These are phyloP conservation scores for Drosophila neonasuta DNA, from an alignment of 2,888 invertebrate species.

Conservation along the genomic window DNA sequence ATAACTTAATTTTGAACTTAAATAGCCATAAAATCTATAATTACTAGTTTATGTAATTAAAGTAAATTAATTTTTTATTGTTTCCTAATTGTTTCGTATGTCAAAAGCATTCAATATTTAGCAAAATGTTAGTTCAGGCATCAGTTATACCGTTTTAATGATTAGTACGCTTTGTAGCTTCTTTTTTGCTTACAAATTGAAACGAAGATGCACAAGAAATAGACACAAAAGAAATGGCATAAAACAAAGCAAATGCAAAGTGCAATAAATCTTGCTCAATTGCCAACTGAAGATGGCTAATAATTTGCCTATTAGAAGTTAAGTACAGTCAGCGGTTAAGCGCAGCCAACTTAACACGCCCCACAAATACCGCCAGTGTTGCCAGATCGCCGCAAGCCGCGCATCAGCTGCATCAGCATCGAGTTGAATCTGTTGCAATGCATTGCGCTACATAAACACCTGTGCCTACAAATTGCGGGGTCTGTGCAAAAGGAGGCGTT, in stretches of 20 bases:
- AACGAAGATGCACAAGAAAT: not conserved
- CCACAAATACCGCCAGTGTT: not conserved
- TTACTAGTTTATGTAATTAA: too few relatives aligned
- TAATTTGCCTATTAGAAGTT: not conserved
- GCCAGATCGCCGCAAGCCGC: slow-evolving; percentile 4
- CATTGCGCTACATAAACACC: not conserved
- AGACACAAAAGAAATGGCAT: not conserved
- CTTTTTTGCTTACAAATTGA: not conserved
- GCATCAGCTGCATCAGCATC: not conserved
- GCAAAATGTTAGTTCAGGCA: too few relatives aligned
- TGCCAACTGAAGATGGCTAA: not conserved
- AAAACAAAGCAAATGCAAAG: not conserved
- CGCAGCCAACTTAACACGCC: slow-evolving; percentile 9
- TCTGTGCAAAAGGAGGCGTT: slow-evolving; percentile 36
- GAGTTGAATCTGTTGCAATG: not conserved
- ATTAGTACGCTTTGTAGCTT: too few relatives aligned
- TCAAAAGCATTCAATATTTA: too few relatives aligned
- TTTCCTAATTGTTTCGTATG: too few relatives aligned
- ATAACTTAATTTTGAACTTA: too few relatives aligned
- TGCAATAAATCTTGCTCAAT: slow-evolving; percentile 2
- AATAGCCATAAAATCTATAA: too few relatives aligned
- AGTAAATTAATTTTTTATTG: too few relatives aligned
- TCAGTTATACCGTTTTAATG: too few relatives aligned
- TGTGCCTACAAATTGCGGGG: slow-evolving; percentile 11
- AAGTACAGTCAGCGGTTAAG: not conserved